A percentile compares a stretch with the other conserved stretches of the same genome.
Conservation (phyloP, 2,113 vertebrate species). For the Odocoileus hemionus region DNA sequence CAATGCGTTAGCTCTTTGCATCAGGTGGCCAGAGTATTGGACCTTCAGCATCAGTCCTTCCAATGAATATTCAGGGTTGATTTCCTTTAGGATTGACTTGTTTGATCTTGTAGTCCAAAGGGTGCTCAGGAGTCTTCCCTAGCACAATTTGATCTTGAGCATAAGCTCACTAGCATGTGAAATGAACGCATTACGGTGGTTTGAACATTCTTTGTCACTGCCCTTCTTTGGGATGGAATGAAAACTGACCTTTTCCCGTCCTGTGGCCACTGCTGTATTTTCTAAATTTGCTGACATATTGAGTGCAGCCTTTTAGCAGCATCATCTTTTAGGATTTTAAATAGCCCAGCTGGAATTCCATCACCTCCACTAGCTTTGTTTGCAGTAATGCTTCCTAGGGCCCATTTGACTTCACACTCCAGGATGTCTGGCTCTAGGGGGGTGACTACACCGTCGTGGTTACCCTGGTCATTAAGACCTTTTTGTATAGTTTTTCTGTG, state of each 20-base stretch:
- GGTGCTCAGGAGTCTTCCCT: background rate
- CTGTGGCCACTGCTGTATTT: background rate
- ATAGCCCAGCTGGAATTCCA: background rate
- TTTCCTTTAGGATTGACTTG: background rate
- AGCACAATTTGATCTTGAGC: background rate
- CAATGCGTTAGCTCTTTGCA: background rate
- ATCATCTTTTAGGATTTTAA: background rate
- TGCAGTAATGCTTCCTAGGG: background rate
- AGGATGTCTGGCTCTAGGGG: background rate
- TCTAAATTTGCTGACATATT: background rate
- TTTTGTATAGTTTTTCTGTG: background rate
- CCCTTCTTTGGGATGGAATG: background rate
- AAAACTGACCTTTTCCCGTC: background rate
- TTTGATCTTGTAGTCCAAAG: background rate
- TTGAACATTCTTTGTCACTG: background rate
- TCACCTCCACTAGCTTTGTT: background rate
- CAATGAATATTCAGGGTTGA: background rate
- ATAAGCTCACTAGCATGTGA: background rate
- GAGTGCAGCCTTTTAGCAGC: background rate
- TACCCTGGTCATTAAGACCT: background rate
- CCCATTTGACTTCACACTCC: background rate
- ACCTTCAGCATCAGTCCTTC: background rate
- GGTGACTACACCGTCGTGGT: background rate
- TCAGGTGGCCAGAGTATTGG: background rate
- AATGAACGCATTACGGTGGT: background rate